A percentile compares a stretch with the other conserved stretches of the same genome.
These are phyloP conservation scores for Parasteatoda tepidariorum DNA, from an alignment of 1,140 invertebrate genomes.

Conservation along the genomic window DNA sequence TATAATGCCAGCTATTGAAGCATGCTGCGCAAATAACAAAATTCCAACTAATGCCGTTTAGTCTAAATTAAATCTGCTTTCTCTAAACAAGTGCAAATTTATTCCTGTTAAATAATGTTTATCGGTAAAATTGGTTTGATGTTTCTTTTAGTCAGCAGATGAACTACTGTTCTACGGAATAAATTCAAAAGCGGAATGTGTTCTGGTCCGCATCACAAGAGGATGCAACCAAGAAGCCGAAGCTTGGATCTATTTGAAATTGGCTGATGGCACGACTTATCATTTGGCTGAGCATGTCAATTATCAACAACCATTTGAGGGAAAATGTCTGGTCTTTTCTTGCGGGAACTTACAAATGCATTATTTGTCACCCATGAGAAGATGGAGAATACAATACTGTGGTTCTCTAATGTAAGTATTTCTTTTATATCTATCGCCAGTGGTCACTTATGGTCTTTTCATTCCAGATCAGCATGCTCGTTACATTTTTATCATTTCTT, in stretches of 20 bases:
- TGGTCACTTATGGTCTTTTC: not conserved
- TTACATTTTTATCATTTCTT: not conserved
- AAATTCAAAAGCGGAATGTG: slow-evolving; percentile 35
- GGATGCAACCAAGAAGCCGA: slow-evolving; percentile 6
- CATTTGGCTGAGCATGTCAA: not conserved
- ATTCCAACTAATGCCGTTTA: too few relatives aligned
- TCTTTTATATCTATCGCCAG: not conserved
- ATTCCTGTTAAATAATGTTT: too few relatives aligned
- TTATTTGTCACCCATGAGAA: slow-evolving; percentile 38
- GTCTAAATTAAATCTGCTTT: too few relatives aligned
- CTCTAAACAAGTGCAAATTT: too few relatives aligned
- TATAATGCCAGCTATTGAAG: too few relatives aligned
- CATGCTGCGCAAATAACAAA: too few relatives aligned
- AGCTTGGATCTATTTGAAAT: slow-evolving; percentile 34
- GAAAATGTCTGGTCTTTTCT: slow-evolving; percentile 8
- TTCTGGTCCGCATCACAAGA: slow-evolving; percentile 2
- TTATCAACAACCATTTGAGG: slow-evolving; percentile 6
- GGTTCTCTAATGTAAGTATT: slow-evolving; percentile 23
- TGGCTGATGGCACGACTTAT: slow-evolving; percentile 21
- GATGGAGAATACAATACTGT: slow-evolving; percentile 41
- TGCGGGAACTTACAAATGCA: slow-evolving; percentile 36
- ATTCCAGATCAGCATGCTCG: too few relatives aligned
- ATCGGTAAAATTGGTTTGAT: too few relatives aligned
- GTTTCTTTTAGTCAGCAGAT: too few relatives aligned
- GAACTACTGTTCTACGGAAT: slow-evolving; percentile 40